Conservation (phyloP, 2,797 vertebrate genomes). For the Tiaroga cobitis region DNA sequence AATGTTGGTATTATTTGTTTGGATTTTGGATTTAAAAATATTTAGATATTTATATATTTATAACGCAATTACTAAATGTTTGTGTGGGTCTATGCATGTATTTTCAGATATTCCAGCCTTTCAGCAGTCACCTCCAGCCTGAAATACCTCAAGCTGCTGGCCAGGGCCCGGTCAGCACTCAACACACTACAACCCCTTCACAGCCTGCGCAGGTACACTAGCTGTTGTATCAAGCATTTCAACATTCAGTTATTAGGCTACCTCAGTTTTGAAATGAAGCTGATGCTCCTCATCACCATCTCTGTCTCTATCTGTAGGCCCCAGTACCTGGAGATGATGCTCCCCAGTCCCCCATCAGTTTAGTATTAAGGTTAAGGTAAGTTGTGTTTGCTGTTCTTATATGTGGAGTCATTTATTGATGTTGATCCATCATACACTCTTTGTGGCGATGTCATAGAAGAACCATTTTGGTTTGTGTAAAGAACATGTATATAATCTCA, state of each 20-base stretch:
- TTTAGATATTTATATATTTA: background rate
- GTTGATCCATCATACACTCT: too few species aligned
- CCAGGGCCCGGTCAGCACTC: constrained; percentile 77
- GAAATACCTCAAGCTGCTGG: constrained; percentile 91
- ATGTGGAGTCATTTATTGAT: background rate
- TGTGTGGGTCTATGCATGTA: constrained; percentile 1
- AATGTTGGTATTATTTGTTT: background rate
- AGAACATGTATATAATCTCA: too few species aligned
- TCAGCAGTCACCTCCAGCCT: constrained; percentile 81
- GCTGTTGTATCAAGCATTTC: background rate
- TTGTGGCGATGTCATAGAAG: too few species aligned
- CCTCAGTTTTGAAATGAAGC: background rate
- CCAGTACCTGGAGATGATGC: constrained; percentile 56
- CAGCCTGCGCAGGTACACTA: constrained; percentile 45
- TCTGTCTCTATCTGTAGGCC: constrained; percentile 61
- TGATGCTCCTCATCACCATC: background rate
- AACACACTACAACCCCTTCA: constrained; percentile 69
- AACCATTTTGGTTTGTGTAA: too few species aligned
- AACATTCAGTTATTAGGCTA: background rate
- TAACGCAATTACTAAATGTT: background rate
- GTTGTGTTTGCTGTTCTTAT: constrained; percentile 45
- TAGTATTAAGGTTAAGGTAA: constrained; percentile 96
- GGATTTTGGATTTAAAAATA: background rate
- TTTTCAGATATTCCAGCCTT: constrained; percentile 84
- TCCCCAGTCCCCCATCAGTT: constrained; percentile 87